Evolutionary conservation across 2,888 invertebrate genomes (phyloP), one percentile per base, ranked within the genome.

Genomic region (Phyllotreta cruciferae): DNA sequence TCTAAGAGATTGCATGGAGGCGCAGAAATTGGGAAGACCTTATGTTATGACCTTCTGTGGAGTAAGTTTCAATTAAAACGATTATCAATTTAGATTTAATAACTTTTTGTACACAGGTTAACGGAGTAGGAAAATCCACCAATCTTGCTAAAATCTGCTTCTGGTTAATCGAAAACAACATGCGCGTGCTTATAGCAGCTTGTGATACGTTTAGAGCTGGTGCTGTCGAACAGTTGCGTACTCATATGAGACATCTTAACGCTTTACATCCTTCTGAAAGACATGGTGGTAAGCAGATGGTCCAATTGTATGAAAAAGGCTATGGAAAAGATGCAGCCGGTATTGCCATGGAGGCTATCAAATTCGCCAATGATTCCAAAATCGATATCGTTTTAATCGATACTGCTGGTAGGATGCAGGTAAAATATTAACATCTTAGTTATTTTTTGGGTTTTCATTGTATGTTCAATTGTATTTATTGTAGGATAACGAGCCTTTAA

Each of bases 191-290:
- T 76, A 98, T 99, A 68, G 99, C 99, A 6, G 99, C 99, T 13
- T 98, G 99, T 79, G 99, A 99, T 83, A 99, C 99, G 44, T 99
- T 99, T 86, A 88, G 98, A 74, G 98, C 99, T 0, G 99, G 99
- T 63, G 99, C 99, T 24, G 99, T 99, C 0, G 99, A 99, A 80
- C 99, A 99, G 80, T 85, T 99, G 71, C 87, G 98, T 41, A 99
- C 99, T 0, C 99, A 99, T 82, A 91, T 90, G 64, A 84, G 93
- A 0, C 95, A 95, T 75, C 85, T 99, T 73, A 97, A 96, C 82
- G 95, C 96, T 6, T 83, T 99, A 64, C 98, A 98, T 82, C 95
- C 98, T 0, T 83, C 90, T 0, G 84, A 87, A 13, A 84, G 85
- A 54, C 94, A 94, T 72, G 81, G 77, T 4, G 90, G 90, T 9